Evolutionary conservation across 1,140 invertebrate species (phyloP).

Genomic region (Laupala kohalensis): DNA sequence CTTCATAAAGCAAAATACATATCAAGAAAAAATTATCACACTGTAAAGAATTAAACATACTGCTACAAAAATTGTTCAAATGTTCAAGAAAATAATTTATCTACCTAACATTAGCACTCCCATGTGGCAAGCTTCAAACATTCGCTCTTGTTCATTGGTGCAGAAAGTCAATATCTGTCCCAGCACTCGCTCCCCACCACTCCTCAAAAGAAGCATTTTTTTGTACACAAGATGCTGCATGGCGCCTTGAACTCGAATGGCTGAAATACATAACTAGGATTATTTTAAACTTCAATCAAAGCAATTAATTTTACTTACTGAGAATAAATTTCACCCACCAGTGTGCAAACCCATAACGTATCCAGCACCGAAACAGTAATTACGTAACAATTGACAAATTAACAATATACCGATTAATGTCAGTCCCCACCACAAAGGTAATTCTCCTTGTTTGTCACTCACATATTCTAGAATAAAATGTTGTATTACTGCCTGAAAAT

Average conservation of each 20-base stretch:
- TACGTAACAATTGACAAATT: constrained; percentile 16
- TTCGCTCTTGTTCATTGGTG: constrained; percentile 22
- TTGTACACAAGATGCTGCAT: constrained; percentile 21
- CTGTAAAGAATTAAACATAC: no score
- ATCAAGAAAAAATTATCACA: no score
- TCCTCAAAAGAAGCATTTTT: constrained; percentile 19
- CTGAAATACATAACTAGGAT: constrained; percentile 8
- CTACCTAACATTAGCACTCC: constrained; percentile 19
- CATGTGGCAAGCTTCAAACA: constrained; percentile 20
- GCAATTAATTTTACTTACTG: neutral
- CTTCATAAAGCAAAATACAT: no score
- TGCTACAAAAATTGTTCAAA: no score
- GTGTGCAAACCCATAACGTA: constrained; percentile 20
- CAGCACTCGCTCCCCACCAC: constrained; percentile 18
- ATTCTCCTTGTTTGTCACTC: constrained; percentile 10
- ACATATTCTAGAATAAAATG: constrained; percentile 16
- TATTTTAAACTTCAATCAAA: neutral
- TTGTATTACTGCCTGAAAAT: constrained; percentile 18
- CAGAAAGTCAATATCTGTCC: constrained; percentile 21
- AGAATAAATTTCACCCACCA: constrained; percentile 13
- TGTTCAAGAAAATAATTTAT: no score
- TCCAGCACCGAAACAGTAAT: constrained; percentile 16
- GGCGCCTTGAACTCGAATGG: constrained; percentile 19
- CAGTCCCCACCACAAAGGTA: constrained; percentile 17
- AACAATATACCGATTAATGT: constrained; percentile 15